Conservation (phyloP, 1,140 invertebrate species). For the Bilobella aurantiaca region DNA sequence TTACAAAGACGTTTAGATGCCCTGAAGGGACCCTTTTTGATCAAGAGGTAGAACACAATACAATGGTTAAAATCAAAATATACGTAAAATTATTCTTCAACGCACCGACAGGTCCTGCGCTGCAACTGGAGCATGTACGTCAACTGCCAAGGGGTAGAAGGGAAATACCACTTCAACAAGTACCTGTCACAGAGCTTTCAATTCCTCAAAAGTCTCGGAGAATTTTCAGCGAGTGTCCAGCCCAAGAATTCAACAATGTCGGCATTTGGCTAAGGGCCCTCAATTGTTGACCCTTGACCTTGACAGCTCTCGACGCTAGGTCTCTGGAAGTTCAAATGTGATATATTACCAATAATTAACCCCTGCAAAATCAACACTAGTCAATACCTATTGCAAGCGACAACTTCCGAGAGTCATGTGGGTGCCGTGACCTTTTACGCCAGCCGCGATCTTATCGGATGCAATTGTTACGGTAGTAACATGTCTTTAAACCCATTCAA, state of each 20-base stretch:
- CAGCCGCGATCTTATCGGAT: no score
- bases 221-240: constrained; percentile 51
- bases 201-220: constrained; percentile 75
- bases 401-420: constrained; percentile 1
- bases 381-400: not conserved
- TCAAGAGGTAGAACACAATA: constrained; percentile 29
- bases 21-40: constrained; percentile 80
- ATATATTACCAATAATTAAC: not conserved
- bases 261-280: not conserved
- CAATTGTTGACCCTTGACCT: no score
- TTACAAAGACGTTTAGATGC: constrained; percentile 79
- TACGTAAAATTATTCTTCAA: not conserved
- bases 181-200: constrained; percentile 83
- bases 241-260: not conserved
- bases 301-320: no score
- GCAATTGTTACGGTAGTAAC: no score
- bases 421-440: no score
- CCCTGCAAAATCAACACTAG: not conserved
- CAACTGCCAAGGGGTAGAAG: constrained; percentile 66
- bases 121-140: constrained; percentile 90
- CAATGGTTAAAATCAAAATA: not conserved
- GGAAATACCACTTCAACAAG: constrained; percentile 74
- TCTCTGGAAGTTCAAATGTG: constrained; percentile 11
- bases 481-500: no score
- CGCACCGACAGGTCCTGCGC: constrained; percentile 67